Base-by-base conservation (phyloP, 2,797 vertebrate species). In the Typhlichthys subterraneus region DNA sequence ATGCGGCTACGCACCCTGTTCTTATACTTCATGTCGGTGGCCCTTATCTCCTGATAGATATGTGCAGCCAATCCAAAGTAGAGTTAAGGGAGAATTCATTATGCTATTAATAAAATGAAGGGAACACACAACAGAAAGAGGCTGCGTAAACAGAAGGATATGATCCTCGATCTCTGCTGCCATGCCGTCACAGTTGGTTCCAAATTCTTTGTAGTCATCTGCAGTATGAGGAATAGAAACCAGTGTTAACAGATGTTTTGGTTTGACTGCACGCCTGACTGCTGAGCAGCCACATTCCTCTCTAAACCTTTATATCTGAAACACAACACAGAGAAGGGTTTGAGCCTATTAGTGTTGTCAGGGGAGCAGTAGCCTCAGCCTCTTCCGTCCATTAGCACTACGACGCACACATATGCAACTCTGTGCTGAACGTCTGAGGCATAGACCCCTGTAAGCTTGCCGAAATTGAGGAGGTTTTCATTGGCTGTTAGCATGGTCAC, bases 21-120 rank as follows among this genome's bases (percentile, higher is more conserved):
- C 81, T 98, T 98, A 42, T 99, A 99, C 70, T 99, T 99, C 94
- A 99, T 98, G 77, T 99, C 98, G 0, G 95, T 98, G 82, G 93
- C 93, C 85, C 92, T 95, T 76, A 93, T 91, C 85, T 99, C 98
- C 82, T 96, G 96, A 86, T 96, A 98, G 91, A 99, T 96, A 96
- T 94, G 95, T 99, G 91, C 76, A 23, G 59, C 12, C 2, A 15
- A 0, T 19, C 11, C 42, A 55, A 57, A 61, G 31, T 29, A 5
- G 17, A 72, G 89, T 90, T 73, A 92, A 93, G 88, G 86, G 52
- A 49, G 14, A 67, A 67, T 57, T 1, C 0, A 15, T 38, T 12
- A 9, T 2, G 9, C n/a, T 14, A 45, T 42, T 57, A 38, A 45
- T 17, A 12, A 4, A 11, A 23, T 46, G 9, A 11, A 46, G 46